These are phyloP conservation scores for Mesoclemmys tuberculata DNA, from an alignment of 2,113 vertebrate species.

Conservation along the genomic window DNA sequence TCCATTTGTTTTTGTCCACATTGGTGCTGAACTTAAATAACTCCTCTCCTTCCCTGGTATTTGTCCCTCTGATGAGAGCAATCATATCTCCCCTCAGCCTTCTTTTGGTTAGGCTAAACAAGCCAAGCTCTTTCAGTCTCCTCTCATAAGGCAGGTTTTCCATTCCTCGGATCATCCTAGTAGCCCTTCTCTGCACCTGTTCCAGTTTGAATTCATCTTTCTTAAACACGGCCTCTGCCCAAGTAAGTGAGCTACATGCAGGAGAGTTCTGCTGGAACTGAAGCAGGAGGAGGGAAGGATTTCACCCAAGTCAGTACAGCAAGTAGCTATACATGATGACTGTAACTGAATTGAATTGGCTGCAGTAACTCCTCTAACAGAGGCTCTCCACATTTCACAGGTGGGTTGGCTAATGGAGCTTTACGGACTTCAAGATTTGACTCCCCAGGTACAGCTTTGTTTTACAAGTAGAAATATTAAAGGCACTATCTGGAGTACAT, in stretches of 20 bases:
- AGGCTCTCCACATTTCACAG: background rate
- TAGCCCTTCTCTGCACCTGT: too few relatives aligned
- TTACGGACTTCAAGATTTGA: background rate
- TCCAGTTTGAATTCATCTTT: too few relatives aligned
- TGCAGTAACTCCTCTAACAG: background rate
- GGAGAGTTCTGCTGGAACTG: background rate
- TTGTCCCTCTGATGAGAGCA: too few relatives aligned
- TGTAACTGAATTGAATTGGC: background rate
- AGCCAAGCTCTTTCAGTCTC: too few relatives aligned
- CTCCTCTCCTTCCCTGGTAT: too few relatives aligned
- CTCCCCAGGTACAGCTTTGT: conserved; percentile 15
- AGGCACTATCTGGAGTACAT: conserved; percentile 2
- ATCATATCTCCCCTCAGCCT: too few relatives aligned
- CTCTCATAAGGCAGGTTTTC: too few relatives aligned
- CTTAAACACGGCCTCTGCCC: background rate
- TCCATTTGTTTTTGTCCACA: too few relatives aligned
- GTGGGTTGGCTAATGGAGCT: background rate
- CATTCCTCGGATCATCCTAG: too few relatives aligned
- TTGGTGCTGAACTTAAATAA: too few relatives aligned
- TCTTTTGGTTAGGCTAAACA: too few relatives aligned
- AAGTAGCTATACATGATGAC: background rate
- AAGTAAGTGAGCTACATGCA: background rate
- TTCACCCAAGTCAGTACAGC: background rate
- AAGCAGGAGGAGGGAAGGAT: background rate
- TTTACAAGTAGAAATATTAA: conserved; percentile 13